Evolutionary conservation across 2,797 vertebrate genomes (phyloP), one percentile per base, ranked within the genome.

Genomic region (Cyclura pinguis): DNA sequence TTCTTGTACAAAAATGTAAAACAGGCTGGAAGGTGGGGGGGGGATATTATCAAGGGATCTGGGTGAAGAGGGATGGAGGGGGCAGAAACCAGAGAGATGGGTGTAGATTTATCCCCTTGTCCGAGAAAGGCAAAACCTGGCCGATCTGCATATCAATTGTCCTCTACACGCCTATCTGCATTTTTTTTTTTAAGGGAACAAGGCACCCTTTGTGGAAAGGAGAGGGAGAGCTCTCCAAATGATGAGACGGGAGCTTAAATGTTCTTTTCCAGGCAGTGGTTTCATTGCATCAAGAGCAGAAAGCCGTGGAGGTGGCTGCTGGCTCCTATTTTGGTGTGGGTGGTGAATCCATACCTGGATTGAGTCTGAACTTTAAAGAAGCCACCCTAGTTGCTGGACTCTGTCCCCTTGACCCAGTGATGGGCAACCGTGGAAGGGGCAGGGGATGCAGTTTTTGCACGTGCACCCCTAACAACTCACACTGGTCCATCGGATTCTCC

Each of bases 141-240:
- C 88, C 29, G 91, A 95, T 95, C 94, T 95, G 94, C 96, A 94
- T 93, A 93, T 92, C 93, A 96, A 95, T 94, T 84, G 2, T 86
- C 20, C 84, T 78, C 42, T 85, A 4, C 72, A n/a, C 87, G 93
- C 62, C 91, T 88, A 91, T 93, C 88, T 67, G 82, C 81, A 76
- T 80, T 32, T 81, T 32, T 42, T 42, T 42, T 81, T 83, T n/a
- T 27, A 72, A 86, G 0, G 57, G 55, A 93, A 96, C 93, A 94
- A 94, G 92, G 93, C 77, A 1, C 93, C 90, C 93, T 94, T 95
- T 95, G 96, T 96, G 88, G 81, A 13, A 29, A 2, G 12, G 52
- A 0, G 84, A n/a, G 5, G 72, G 69, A 0, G 52, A 59, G 1
- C 77, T 92, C 91, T 86, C 59, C 83, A 64, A 87, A 85, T 57